These are phyloP conservation scores for Perca schrenkii DNA, from an alignment of 2,113 vertebrate genomes.

Conservation along the genomic window DNA sequence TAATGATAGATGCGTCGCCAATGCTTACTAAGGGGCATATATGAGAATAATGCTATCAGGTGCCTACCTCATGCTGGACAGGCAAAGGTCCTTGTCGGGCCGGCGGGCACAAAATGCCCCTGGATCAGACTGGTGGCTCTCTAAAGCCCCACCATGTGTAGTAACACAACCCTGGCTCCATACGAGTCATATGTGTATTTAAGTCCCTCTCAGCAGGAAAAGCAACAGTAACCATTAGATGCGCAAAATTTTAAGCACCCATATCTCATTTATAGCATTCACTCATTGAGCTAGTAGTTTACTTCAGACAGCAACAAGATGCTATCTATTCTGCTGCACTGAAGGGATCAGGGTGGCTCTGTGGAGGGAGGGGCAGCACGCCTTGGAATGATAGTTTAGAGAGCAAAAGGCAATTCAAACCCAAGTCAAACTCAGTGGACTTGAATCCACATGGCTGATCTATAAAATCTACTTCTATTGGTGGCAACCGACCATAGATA, in stretches of 20 bases:
- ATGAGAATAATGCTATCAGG: constrained; percentile 16
- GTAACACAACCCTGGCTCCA: constrained; percentile 74
- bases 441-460: constrained; percentile 57
- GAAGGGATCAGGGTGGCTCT: constrained; percentile 34
- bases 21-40: not conserved
- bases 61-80: constrained; percentile 76
- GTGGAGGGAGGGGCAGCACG: constrained; percentile 55
- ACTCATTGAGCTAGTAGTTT: constrained; percentile 41
- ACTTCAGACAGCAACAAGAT: constrained; percentile 64
- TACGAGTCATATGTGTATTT: constrained; percentile 74
- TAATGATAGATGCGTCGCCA: not conserved
- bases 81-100: constrained; percentile 46
- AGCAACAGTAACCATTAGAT: constrained; percentile 56
- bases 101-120: constrained; percentile 37
- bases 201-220: constrained; percentile 68
- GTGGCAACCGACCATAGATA: constrained; percentile 46
- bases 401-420: constrained; percentile 53
- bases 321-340: constrained; percentile 63
- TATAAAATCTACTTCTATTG: constrained; percentile 74
- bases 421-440: constrained; percentile 42
- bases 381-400: constrained; percentile 46
- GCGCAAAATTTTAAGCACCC: constrained; percentile 57
- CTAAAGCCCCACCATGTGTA: constrained; percentile 54
- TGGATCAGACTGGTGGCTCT: constrained; percentile 58
- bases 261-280: constrained; percentile 47